phyloP scores from a whole-genome alignment of 2,113 vertebrate genomes.

The Lonchura striata region DNA sequence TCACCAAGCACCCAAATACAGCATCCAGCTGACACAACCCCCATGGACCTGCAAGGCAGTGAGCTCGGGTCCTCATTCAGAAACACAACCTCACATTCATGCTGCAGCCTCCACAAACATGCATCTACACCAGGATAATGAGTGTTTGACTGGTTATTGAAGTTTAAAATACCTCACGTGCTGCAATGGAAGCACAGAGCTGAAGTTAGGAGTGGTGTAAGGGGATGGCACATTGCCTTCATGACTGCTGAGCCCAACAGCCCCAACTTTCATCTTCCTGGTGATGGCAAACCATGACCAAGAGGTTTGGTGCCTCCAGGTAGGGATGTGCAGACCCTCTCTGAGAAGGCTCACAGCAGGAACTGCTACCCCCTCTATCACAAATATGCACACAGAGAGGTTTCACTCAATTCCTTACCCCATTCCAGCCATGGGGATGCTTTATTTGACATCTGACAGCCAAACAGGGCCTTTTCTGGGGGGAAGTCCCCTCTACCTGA shows the following conservation, averaged over 20 bases:
- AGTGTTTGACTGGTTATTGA: neutral
- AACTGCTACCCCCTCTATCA: neutral
- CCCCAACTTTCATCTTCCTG: neutral
- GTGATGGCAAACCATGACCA: neutral
- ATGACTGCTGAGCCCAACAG: neutral
- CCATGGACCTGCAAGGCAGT: neutral
- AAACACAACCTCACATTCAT: neutral
- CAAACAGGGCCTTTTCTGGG: no score
- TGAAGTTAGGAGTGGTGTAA: neutral
- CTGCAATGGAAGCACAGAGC: neutral
- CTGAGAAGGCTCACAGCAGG: accelerated
- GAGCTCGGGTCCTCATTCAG: neutral
- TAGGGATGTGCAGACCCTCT: accelerated
- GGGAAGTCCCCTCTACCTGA: neutral
- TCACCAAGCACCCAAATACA: neutral
- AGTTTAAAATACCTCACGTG: neutral
- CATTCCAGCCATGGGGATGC: accelerated
- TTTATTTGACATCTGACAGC: neutral
- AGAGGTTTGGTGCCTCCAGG: neutral
- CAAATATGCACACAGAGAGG: neutral
- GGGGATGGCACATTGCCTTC: neutral
- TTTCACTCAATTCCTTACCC: neutral
- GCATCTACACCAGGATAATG: neutral
- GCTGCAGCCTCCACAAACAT: neutral
- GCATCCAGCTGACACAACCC: neutral